phyloP scores from a whole-genome alignment of 2,888 invertebrate genomes.

The Chesias legatella region DNA sequence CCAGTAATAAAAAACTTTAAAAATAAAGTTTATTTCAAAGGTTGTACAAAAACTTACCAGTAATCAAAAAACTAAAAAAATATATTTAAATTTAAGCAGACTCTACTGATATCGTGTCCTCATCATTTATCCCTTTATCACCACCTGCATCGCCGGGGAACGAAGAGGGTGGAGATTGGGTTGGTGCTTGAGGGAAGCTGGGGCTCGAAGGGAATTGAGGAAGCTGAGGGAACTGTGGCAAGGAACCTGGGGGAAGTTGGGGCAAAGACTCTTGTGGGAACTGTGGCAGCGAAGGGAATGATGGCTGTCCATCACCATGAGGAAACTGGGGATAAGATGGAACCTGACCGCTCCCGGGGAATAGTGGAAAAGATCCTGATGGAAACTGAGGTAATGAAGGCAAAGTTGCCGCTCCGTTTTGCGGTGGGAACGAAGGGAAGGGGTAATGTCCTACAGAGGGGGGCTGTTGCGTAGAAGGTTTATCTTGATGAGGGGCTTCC shows the following conservation, averaged over 20 bases:
- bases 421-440: constrained; percentile 32
- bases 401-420: constrained; percentile 25
- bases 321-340: constrained; percentile 35
- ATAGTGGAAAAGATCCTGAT: constrained; percentile 28
- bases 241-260: constrained; percentile 32
- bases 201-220: constrained; percentile 41
- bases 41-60: too few relatives aligned
- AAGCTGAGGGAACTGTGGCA: constrained; percentile 32
- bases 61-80: neutral
- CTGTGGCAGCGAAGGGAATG: constrained; percentile 30
- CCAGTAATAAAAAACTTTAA: too few relatives aligned
- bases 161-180: constrained; percentile 44
- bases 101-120: constrained; percentile 70
- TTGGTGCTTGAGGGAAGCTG: constrained; percentile 35
- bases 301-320: constrained; percentile 21
- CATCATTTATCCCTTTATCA: constrained; percentile 60
- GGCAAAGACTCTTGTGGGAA: constrained; percentile 37
- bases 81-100: constrained; percentile 46
- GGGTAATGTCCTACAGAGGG: constrained; percentile 37
- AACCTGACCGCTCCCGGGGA: constrained; percentile 15
- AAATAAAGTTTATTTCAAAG: too few relatives aligned
- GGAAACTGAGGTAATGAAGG: constrained; percentile 39
- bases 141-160: constrained; percentile 45
- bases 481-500: constrained; percentile 30
- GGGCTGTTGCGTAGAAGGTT: constrained; percentile 30